These are phyloP conservation scores for Orientallactaga sibirica DNA, from an alignment of 2,797 vertebrate genomes.

Conservation along the genomic window DNA sequence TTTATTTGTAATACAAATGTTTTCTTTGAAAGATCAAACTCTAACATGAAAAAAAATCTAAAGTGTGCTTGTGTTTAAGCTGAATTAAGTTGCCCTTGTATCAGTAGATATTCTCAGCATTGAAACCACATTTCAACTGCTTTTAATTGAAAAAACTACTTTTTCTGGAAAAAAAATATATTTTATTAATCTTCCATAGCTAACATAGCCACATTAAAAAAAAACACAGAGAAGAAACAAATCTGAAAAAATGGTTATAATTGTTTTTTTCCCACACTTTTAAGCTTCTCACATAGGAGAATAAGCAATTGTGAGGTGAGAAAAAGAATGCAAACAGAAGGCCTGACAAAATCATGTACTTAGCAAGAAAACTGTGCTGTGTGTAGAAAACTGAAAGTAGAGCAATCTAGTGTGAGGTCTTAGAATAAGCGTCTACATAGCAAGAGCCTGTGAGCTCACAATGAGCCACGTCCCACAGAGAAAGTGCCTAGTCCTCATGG, in stretches of 20 bases:
- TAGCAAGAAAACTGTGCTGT: background rate
- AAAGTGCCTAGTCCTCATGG: background rate
- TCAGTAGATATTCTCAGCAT: slow-evolving; percentile 68
- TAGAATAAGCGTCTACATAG: too few relatives aligned
- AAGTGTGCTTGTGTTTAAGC: background rate
- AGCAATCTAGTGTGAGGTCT: fast-evolving
- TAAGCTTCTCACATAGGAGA: background rate
- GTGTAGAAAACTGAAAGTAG: background rate
- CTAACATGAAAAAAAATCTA: slow-evolving; percentile 36
- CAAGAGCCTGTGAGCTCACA: background rate
- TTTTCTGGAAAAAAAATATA: background rate
- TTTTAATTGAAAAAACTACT: slow-evolving; percentile 57
- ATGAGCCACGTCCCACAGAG: background rate
- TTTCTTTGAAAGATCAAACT: background rate
- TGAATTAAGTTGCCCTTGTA: slow-evolving; percentile 40
- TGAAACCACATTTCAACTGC: slow-evolving; percentile 73
- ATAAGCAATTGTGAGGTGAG: background rate
- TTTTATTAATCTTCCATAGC: slow-evolving; percentile 75
- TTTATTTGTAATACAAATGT: background rate
- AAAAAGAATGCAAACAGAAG: background rate
- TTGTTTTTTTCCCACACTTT: slow-evolving; percentile 51
- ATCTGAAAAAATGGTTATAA: slow-evolving; percentile 52
- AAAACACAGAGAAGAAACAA: slow-evolving; percentile 60
- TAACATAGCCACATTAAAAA: slow-evolving; percentile 68
- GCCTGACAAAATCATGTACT: fast-evolving